A percentile compares a stretch with the other conserved stretches of the same genome.
phyloP scores from a whole-genome alignment of 2,113 vertebrate species.

The Columba janthina region DNA sequence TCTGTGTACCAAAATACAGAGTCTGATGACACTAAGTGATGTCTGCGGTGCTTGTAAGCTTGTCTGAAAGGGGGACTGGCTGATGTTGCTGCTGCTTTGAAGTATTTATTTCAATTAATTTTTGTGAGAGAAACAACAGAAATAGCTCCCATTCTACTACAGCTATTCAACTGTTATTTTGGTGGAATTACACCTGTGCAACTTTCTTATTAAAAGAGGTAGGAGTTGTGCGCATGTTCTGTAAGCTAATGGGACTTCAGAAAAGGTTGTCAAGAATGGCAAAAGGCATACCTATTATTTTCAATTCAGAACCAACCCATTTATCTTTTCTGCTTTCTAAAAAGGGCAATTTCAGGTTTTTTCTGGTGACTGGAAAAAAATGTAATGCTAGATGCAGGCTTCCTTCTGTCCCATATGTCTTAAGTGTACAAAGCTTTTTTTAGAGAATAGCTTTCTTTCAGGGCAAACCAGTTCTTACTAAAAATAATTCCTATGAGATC shows the following conservation, averaged over 20 bases:
- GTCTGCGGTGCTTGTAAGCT: neutral
- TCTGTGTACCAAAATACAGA: slow-evolving; percentile 58
- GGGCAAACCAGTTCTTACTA: slow-evolving; percentile 61
- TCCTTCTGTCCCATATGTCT: slow-evolving; percentile 54
- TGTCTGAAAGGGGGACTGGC: neutral
- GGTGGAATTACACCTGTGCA: neutral
- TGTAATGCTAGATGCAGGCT: slow-evolving; percentile 15
- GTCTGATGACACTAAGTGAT: slow-evolving; percentile 12
- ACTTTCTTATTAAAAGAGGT: neutral
- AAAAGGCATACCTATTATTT: neutral
- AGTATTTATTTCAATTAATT: neutral
- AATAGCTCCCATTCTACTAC: slow-evolving; percentile 13
- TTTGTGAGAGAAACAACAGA: slow-evolving; percentile 5
- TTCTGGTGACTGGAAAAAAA: slow-evolving; percentile 22
- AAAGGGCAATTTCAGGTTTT: slow-evolving; percentile 39
- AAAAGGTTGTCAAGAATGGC: slow-evolving; percentile 17
- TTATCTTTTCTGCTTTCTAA: slow-evolving; percentile 41
- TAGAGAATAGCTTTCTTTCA: slow-evolving; percentile 63
- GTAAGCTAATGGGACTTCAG: slow-evolving; percentile 26
- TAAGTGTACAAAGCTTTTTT: slow-evolving; percentile 59
- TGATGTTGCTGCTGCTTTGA: neutral
- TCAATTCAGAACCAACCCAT: neutral
- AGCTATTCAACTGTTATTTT: neutral
- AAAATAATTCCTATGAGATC: slow-evolving; percentile 67
- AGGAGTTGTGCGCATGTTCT: slow-evolving; percentile 5